phyloP scores from a whole-genome alignment of 2,888 invertebrate genomes.

The Agrilus mali region DNA sequence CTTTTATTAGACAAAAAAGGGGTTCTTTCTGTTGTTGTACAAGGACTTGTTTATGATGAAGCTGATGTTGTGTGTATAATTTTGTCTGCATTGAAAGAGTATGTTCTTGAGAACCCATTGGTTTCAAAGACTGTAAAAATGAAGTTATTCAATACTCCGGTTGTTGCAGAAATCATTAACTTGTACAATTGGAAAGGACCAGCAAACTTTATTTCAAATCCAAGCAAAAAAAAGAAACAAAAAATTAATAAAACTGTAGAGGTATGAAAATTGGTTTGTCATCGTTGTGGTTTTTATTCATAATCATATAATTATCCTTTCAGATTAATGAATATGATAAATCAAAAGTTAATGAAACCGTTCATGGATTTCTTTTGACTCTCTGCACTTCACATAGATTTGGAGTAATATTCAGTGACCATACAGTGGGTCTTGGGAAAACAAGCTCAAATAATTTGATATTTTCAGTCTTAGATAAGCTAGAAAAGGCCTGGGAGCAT shows the following conservation, averaged over 20 bases:
- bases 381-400: conserved; percentile 63
- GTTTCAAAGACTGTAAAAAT: conserved; percentile 64
- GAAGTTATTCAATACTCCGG: conserved; percentile 53
- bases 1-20: conserved; percentile 58
- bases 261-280: no score
- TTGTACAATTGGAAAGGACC: conserved; percentile 69
- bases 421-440: conserved; percentile 44
- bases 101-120: conserved; percentile 49
- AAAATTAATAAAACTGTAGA: conserved; percentile 6
- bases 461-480: conserved; percentile 47
- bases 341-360: conserved; percentile 40
- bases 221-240: conserved; percentile 11
- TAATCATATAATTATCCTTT: conserved; percentile 11
- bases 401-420: conserved; percentile 67
- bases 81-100: conserved; percentile 51
- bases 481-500: conserved; percentile 59
- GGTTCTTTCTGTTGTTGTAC: conserved; percentile 47
- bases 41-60: conserved; percentile 54
- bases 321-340: conserved; percentile 33
- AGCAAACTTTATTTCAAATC: conserved; percentile 30
- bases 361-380: conserved; percentile 58
- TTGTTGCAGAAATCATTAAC: conserved; percentile 52
- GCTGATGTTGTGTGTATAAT: conserved; percentile 53
- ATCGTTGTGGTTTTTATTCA: neutral
- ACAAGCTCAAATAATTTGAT: conserved; percentile 46